Percentiles rank a stretch among this genome's conserved stretches.
These are phyloP conservation scores for Epirrhoe alternata DNA, from an alignment of 2,888 invertebrate genomes.

Conservation along the genomic window DNA sequence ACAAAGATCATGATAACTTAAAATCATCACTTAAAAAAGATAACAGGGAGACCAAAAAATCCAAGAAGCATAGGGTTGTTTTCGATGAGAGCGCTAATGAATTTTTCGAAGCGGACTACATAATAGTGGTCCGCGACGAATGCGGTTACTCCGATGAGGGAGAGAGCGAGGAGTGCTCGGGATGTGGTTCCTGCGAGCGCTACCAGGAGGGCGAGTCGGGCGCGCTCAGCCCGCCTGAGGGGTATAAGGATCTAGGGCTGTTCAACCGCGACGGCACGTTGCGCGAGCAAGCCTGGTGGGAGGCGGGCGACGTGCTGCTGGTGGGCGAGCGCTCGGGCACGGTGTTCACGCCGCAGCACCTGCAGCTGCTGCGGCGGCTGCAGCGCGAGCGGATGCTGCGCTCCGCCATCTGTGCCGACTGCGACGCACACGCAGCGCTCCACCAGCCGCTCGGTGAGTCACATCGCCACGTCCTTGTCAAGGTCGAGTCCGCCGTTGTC, in stretches of 20 bases:
- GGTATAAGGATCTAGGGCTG: constrained; percentile 93
- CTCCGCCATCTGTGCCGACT: constrained; percentile 82
- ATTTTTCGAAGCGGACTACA: constrained; percentile 96
- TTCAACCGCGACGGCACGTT: constrained; percentile 84
- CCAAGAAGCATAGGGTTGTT: constrained; percentile 91
- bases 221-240: constrained; percentile 95
- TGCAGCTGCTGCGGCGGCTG: constrained; percentile 87
- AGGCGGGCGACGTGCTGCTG: constrained; percentile 84
- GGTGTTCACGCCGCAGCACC: constrained; percentile 87
- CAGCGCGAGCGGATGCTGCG: constrained; percentile 86
- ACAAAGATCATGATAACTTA: constrained; percentile 87
- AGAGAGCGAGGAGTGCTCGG: constrained; percentile 89
- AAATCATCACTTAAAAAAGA: constrained; percentile 91
- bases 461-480: constrained; percentile 46
- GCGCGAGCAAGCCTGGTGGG: constrained; percentile 85
- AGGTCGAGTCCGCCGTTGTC: constrained; percentile 24
- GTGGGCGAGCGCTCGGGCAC: constrained; percentile 85
- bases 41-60: constrained; percentile 77
- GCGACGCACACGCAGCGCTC: constrained; percentile 77
- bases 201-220: constrained; percentile 92
- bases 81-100: constrained; percentile 96
- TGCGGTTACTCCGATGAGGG: constrained; percentile 93
- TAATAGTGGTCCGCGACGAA: constrained; percentile 95
- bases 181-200: constrained; percentile 79
- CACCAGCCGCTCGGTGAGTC: constrained; percentile 81